These are phyloP conservation scores for Holacanthus passer DNA, from an alignment of 2,113 vertebrate species.

Conservation along the genomic window DNA sequence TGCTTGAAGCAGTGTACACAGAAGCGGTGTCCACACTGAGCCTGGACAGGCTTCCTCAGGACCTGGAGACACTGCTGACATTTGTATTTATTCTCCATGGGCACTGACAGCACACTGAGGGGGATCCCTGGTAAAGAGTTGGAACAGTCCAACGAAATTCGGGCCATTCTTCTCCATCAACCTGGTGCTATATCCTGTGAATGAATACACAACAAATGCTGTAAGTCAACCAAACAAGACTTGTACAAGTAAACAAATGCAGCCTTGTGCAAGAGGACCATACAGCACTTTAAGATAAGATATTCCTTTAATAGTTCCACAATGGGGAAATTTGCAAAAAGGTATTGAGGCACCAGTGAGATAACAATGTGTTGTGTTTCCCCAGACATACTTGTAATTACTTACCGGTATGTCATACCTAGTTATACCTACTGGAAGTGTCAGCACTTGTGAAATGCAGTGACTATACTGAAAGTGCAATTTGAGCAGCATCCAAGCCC, in stretches of 20 bases:
- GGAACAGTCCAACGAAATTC: constrained; percentile 83
- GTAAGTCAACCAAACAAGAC: background rate
- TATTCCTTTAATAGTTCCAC: no score
- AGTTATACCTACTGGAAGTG: background rate
- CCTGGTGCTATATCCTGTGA: constrained; percentile 59
- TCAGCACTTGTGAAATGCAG: background rate
- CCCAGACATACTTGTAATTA: background rate
- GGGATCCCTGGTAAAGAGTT: constrained; percentile 89
- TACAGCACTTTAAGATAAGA: background rate
- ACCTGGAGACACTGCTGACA: constrained; percentile 92
- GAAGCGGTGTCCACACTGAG: constrained; percentile 95
- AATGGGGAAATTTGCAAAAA: no score
- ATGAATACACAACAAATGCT: constrained; percentile 8
- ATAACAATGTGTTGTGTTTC: no score
- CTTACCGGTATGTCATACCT: background rate
- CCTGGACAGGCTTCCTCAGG: constrained; percentile 91
- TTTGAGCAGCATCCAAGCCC: background rate
- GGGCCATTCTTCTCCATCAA: constrained; percentile 80
- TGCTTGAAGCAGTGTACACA: constrained; percentile 90
- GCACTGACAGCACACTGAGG: constrained; percentile 89
- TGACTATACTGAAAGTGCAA: background rate
- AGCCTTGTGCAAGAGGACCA: background rate
- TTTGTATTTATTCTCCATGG: constrained; percentile 93
- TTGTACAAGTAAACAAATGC: background rate
- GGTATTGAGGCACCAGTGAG: no score